Evolutionary conservation across 2,113 vertebrate species (phyloP).

Genomic region (Elgaria multicarinata): DNA sequence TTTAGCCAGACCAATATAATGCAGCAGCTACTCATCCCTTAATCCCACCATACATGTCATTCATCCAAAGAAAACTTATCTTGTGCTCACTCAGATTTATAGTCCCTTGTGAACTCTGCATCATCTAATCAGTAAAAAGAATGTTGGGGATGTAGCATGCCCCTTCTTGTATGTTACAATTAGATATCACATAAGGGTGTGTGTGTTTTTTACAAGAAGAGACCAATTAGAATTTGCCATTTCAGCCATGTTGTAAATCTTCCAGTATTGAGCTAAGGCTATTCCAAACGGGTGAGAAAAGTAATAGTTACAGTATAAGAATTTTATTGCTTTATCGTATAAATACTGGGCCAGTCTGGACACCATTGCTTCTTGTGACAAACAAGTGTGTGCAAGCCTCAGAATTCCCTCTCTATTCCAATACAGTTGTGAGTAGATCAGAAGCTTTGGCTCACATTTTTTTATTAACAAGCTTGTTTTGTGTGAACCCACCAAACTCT

Average conservation of each 20-base stretch:
- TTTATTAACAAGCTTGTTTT: too few relatives aligned
- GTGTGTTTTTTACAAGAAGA: not conserved
- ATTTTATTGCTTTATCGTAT: not conserved
- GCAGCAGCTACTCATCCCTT: not conserved
- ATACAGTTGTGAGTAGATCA: too few relatives aligned
- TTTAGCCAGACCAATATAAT: not conserved
- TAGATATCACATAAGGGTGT: not conserved
- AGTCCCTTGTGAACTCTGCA: not conserved
- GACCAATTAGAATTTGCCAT: not conserved
- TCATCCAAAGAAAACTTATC: not conserved
- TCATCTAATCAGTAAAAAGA: not conserved
- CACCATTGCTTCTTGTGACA: not conserved
- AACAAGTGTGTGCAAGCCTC: not conserved
- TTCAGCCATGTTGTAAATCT: not conserved
- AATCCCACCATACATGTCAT: not conserved
- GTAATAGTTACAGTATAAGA: not conserved
- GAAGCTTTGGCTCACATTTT: too few relatives aligned
- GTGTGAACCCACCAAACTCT: too few relatives aligned
- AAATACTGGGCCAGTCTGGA: not conserved
- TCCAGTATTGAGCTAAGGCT: not conserved
- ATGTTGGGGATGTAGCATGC: not conserved
- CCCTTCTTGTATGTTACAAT: not conserved
- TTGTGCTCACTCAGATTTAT: not conserved
- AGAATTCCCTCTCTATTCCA: too few relatives aligned
- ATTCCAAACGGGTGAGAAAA: not conserved